Base-by-base conservation (phyloP, 2,113 vertebrate genomes). In the Gymnocephalus cernua region DNA sequence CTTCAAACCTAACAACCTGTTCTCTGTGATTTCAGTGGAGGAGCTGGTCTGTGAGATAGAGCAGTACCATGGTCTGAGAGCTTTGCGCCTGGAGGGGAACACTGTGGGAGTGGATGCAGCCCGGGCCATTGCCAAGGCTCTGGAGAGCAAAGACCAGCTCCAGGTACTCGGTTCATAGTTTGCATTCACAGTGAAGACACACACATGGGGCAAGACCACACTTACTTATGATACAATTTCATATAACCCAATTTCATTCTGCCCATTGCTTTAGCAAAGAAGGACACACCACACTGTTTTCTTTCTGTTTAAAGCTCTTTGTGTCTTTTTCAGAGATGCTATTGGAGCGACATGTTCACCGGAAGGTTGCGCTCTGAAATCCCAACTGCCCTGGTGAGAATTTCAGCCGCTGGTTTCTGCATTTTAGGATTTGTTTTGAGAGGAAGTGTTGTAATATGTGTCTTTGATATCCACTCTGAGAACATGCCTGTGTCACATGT, bases 321-420 rank as follows among this genome's bases (percentile, higher is more conserved):
- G 9, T 66, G 19, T 83, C 19, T 82, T 79, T 82, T 79, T 70
- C 79, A 99, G 98, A 95, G 95, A 83, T 99, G 98, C 91, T 95
- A 97, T 54, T 99, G 98, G 98, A 98, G 98, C 23, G 98, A 99
- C 87, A 98, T 99, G 96, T 99, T 99, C 89, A 99, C 98, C 0
- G 97, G 98, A 29, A 96, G 98, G 58, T 91, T 99, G 61, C 96
- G 98, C 44, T 96, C 96, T 4, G 98, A 99, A 95, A 99, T 99
- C 82, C 98, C 98, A 56, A 93, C 95, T 0, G 97, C 98, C 44
- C 91, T 99, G 96, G 98, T 99, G 90, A 96, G 97, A 93, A 27
- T 19, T 69, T 7, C 0, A 41, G 2, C 3, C 14, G 4, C 53
- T 4, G 59, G 1, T 47, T 66, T 16, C 10, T 21, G 6, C 25